Base-by-base conservation (phyloP, 2,113 vertebrate species). In the Scopus umbretta region DNA sequence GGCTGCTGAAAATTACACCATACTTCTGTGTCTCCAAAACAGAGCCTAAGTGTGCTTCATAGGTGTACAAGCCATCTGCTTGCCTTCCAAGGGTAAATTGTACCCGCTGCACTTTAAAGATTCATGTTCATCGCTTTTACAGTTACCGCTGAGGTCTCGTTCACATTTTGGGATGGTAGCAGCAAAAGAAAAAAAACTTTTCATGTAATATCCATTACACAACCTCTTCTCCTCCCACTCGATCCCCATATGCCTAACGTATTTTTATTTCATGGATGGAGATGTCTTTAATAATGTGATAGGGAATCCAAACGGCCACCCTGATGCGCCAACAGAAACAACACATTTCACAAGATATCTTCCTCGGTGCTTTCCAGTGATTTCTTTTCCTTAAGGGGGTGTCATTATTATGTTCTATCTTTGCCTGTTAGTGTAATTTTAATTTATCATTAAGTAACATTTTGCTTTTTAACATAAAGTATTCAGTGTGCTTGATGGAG, bases 401-500 rank as follows among this genome's bases (percentile, higher is more conserved):
- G 94, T 96, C 97, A 94, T 97, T 97, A 98, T 97, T 98, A 94
- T 97, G 96, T 96, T 98, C 94, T 96, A 95, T 97, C 96, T 96
- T 94, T 96, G 97, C 95, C 96, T 94, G 94, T 98, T 98, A 97
- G 96, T 96, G 90, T 96, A 97, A 97, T 98, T 98, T 98, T 98
- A 98, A 98, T 98, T 98, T 98, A 98, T 98, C 98, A 98, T 98
- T 98, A 98, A 98, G 97, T 97, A 98, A 98, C 97, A 97, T 97
- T 98, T 97, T 87, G 94, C 98, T 98, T 98, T 98, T 98, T 98
- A 98, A 98, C 98, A 98, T 98, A 98, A 98, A 97, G 98, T 98
- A 98, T 98, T 98, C 97, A 97, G 95, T 94, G 97, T 98, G 98
- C 96, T 98, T 98, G 98, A 97, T 98, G 98, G 98, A 98, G 98